Evolutionary conservation across 2,797 vertebrate genomes (phyloP).

Genomic region (Jordanella pulchra): DNA sequence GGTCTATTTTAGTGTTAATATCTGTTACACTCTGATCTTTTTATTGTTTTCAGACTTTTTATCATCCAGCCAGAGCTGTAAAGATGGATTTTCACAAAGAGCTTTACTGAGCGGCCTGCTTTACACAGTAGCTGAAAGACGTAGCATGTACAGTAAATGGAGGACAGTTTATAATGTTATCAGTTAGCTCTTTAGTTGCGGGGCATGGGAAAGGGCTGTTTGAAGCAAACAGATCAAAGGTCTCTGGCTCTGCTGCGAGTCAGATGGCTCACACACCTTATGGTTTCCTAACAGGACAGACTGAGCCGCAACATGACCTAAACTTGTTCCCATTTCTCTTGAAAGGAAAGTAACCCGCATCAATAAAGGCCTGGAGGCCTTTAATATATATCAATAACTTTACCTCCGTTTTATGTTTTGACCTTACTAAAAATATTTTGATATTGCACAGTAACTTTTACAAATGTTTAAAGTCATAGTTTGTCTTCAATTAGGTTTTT

Average conservation of each 20-base stretch:
- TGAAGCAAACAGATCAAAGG: conserved; percentile 21
- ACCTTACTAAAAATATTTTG: not conserved
- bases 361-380: not conserved
- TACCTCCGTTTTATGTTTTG: not conserved
- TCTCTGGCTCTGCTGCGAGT: not conserved
- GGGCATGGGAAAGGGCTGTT: conserved; percentile 28
- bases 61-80: not conserved
- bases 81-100: not conserved
- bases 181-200: conserved; percentile 14
- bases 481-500: not conserved
- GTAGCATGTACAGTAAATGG: conserved; percentile 9
- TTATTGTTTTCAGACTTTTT: not conserved
- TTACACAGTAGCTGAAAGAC: conserved; percentile 3
- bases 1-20: not conserved
- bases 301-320: conserved; percentile 2
- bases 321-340: not conserved
- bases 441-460: not conserved
- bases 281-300: not conserved
- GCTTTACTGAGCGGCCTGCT: not conserved
- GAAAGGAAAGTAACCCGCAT: not conserved
- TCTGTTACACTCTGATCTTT: not conserved
- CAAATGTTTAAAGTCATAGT: no score
- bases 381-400: not conserved
- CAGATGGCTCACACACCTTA: not conserved
- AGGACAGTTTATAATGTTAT: conserved; percentile 27